These are phyloP conservation scores for Pogonocichla stellata DNA, from an alignment of 2,113 vertebrate species.

Conservation along the genomic window DNA sequence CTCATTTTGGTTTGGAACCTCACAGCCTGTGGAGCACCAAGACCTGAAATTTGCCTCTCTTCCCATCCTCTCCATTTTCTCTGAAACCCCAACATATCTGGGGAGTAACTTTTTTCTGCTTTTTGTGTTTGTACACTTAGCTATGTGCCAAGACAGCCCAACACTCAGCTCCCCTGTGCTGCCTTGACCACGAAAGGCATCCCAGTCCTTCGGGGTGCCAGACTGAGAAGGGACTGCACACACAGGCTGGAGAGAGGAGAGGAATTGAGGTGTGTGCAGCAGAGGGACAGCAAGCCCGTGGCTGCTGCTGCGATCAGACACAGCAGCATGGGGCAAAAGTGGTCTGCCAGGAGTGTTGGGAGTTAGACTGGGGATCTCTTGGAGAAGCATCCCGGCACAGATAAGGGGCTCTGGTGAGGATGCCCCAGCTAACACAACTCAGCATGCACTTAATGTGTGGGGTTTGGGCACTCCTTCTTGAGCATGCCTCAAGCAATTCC, in stretches of 20 bases:
- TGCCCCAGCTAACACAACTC: neutral
- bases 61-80: neutral
- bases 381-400: neutral
- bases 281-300: accelerated
- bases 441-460: neutral
- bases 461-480: neutral
- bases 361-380: neutral
- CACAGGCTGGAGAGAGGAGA: neutral
- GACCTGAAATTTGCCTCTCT: neutral
- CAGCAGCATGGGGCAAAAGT: neutral
- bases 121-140: neutral
- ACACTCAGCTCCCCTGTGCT: neutral
- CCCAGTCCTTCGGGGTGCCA: neutral
- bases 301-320: neutral
- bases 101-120: neutral
- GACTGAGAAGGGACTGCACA: neutral
- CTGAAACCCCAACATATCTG: neutral
- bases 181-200: neutral
- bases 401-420: neutral
- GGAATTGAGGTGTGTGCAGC: accelerated
- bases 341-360: neutral
- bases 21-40: neutral
- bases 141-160: neutral
- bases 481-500: neutral
- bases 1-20: neutral